Evolutionary conservation across 2,888 invertebrate species (phyloP), one percentile per base, ranked within the genome.

Genomic region (Protonemura montana): DNA sequence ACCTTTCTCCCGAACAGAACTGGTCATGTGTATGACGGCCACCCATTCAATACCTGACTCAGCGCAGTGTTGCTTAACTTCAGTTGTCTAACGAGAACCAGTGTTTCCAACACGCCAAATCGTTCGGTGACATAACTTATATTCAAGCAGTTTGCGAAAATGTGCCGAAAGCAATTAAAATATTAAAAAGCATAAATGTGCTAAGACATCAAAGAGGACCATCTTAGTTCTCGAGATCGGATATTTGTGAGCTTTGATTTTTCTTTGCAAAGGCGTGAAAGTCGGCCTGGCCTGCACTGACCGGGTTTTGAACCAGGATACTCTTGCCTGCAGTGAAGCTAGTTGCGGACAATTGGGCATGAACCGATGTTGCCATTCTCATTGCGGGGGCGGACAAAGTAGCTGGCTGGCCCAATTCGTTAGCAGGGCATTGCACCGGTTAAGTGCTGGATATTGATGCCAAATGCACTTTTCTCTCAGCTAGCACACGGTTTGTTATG

Each of bases 291-390:
- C 16, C 59, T 59, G 59, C 59, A 7, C 16, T 59, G 59, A 59
- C 59, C 59, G 59, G 59, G 59, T 59, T 59, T 59, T 59, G 59
- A 59, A 59, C 59, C 59, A 59, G 59, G 59, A 59, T 59, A 59
- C 59, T 59, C 59, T 7, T 59, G 3, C 6, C 59, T 21, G 59
- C 59, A 59, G 59, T 13, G 59, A 7, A 3, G 59, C 59, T 7
- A 10, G 59, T 59, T 7, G 59, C 59, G 59, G 59, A 21, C 21
- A 59, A 59, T 59, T 21, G 59, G 59, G 13, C 59, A 59, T 21
- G 59, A 21, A 21, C 59, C 59, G 59, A 21, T 59, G 59, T 59
- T 59, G 59, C 59, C 59, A 59, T 21, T 59, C 21, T 10, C 59
- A 59, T 10, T 21, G 59, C 59, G 59, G 59, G 59, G 59, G 59